Percentiles rank a stretch among this genome's conserved stretches.
phyloP scores from a whole-genome alignment of 2,797 vertebrate species.

The Prionace glauca region DNA sequence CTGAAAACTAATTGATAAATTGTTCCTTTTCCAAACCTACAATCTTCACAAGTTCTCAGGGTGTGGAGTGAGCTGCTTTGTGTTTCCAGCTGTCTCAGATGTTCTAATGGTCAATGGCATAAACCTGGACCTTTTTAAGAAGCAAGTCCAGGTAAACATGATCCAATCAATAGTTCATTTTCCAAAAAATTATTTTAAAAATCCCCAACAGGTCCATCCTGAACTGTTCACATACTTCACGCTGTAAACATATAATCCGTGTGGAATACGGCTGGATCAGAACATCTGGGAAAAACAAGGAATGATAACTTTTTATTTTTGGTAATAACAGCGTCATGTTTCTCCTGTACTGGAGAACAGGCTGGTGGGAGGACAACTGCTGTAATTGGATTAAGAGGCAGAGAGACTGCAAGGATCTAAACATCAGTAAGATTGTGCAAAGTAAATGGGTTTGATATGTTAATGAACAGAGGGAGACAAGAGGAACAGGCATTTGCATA shows the following conservation, averaged over 20 bases:
- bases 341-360: too few species aligned
- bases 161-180: not conserved
- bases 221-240: not conserved
- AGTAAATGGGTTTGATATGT: too few species aligned
- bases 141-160: not conserved
- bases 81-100: not conserved
- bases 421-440: too few species aligned
- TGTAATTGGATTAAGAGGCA: too few species aligned
- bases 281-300: not conserved
- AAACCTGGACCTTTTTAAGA: not conserved
- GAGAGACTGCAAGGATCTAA: too few species aligned
- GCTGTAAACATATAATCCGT: not conserved
- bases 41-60: not conserved
- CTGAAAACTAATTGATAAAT: not conserved
- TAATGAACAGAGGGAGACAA: too few species aligned
- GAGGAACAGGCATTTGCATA: too few species aligned
- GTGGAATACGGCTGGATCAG: not conserved
- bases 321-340: too few species aligned
- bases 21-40: not conserved
- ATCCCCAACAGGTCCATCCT: not conserved
- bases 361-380: too few species aligned
- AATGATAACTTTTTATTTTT: too few species aligned
- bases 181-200: not conserved
- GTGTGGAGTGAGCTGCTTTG: not conserved
- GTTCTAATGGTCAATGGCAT: not conserved